Evolutionary conservation across 2,888 invertebrate genomes (phyloP).

Genomic region (Eudasyphora cyanicolor): DNA sequence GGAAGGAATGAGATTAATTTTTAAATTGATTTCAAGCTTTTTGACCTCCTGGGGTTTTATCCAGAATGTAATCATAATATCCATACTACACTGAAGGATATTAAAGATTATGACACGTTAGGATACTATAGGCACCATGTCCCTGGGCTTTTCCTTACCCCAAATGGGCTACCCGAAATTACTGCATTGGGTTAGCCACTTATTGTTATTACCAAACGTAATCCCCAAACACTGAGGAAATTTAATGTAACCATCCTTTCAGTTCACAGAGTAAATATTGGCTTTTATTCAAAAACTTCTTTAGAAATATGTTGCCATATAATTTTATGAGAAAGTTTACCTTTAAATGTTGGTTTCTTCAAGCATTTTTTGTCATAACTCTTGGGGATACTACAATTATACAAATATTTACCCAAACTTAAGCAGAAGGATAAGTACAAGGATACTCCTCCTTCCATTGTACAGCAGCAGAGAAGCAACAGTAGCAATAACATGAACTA

Average conservation of each 20-base stretch:
- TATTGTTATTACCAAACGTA: background rate
- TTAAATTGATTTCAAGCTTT: no score
- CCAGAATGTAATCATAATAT: no score
- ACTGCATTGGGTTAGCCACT: conserved; percentile 1
- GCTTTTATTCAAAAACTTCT: conserved; percentile 3
- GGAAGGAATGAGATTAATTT: no score
- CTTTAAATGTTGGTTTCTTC: conserved; percentile 1
- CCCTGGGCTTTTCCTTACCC: no score
- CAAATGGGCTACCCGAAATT: background rate
- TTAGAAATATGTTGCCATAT: background rate
- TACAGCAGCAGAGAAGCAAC: background rate
- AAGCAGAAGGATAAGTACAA: conserved; percentile 29
- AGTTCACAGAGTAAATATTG: background rate
- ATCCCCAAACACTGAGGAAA: background rate
- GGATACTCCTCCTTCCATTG: background rate
- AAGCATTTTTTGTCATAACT: conserved; percentile 8
- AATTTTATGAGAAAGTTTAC: conserved; percentile 15
- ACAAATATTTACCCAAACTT: conserved; percentile 29
- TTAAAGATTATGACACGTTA: no score
- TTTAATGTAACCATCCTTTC: background rate
- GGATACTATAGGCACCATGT: no score
- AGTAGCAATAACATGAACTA: background rate
- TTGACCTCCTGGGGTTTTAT: no score
- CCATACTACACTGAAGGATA: no score
- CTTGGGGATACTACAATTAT: background rate